phyloP scores from a whole-genome alignment of 2,888 invertebrate genomes.

The Nebria salina region DNA sequence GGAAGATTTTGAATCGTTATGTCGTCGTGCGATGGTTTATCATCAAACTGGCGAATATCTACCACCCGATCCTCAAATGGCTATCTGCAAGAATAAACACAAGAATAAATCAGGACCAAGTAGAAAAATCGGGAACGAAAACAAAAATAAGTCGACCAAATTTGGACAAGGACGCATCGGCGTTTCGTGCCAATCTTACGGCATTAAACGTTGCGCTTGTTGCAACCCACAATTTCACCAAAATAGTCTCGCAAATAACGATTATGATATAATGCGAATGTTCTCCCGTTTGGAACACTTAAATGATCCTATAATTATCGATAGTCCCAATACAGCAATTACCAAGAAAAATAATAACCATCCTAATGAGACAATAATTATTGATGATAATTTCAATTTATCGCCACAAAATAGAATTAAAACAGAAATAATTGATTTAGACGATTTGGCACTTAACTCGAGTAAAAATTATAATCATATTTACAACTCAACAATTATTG shows the following conservation, averaged over 20 bases:
- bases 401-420: too few relatives aligned
- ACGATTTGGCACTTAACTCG: too few relatives aligned
- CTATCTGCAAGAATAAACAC: conserved; percentile 18
- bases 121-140: conserved; percentile 7
- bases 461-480: too few relatives aligned
- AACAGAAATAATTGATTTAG: too few relatives aligned
- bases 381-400: conserved; percentile 5
- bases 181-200: conserved; percentile 24
- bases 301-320: neutral
- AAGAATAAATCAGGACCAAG: neutral
- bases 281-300: neutral
- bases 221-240: neutral
- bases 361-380: neutral
- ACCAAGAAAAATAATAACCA: neutral
- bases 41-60: conserved; percentile 27
- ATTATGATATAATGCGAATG: too few relatives aligned
- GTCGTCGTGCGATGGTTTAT: conserved; percentile 16
- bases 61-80: conserved; percentile 13
- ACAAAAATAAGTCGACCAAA: neutral
- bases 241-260: neutral
- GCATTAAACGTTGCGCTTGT: conserved; percentile 24
- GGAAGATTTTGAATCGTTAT: conserved; percentile 27
- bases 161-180: conserved; percentile 33
- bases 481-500: too few relatives aligned
- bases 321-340: neutral